Base-by-base conservation (phyloP, 2,113 vertebrate species). In the Gymnobelideus leadbeateri region DNA sequence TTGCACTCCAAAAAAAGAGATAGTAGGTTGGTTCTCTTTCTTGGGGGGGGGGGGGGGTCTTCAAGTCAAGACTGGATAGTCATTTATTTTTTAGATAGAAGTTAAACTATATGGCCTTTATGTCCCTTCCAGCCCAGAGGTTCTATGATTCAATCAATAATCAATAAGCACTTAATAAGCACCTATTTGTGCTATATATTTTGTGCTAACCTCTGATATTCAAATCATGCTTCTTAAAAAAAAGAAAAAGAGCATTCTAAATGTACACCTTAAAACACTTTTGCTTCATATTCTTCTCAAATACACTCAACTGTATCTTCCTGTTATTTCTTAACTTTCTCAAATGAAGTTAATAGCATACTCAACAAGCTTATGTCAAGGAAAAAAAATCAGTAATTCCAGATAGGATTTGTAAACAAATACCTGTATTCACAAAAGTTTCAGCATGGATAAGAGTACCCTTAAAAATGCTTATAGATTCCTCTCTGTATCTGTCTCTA, bases 261-360 rank as follows among this genome's bases (percentile, higher is more conserved):
- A 26, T 12, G 12, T n/a, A 8, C 37, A 47, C 47, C n/a, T 23
- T 1, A 8, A 9, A 3, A 8, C 14, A 6, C n/a, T 6, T 24
- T 25, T 54, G 25, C 43, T 11, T 24, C 24, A 8, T 43, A 21
- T 2, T 10, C 50, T 92, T 49, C 43, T 89, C 26, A 11, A 26
- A 21, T 6, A n/a, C 0, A 14, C 2, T 3, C 54, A 8, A 0
- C 51, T 28, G 0, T 8, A 0, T 0, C 5, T 8, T 92, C 12
- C 16, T 43, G 37, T 84, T 84, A 43, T 84, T 21, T 84, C 90
- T 46, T 6, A 19, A 8, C 49, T 43, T 11, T 84, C 51, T 68
- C 23, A 3, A 9, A 12, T 26, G 5, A n/a, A 92, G 21, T 61
- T 53, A 37, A 9, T 0, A 0, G 49, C 2, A 0, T 91, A 11